Evolutionary conservation across 2,888 invertebrate species (phyloP).

Genomic region (Agonopterix heracliana): DNA sequence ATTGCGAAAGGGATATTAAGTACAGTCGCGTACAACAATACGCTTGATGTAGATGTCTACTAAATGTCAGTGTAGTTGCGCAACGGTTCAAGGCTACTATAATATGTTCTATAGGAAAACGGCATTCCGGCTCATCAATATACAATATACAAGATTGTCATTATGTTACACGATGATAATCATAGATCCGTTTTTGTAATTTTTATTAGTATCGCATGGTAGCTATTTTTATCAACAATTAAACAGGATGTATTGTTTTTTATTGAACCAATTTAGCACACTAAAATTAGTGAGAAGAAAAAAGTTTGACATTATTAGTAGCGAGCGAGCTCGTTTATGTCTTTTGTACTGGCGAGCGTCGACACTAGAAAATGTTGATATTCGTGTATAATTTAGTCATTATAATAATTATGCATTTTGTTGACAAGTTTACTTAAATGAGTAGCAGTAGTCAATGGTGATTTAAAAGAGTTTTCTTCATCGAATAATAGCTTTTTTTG

Average conservation of each 20-base stretch:
- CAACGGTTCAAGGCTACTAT: constrained; percentile 63
- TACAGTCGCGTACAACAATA: constrained; percentile 17
- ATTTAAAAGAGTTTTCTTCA: too few relatives aligned
- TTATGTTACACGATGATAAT: constrained; percentile 21
- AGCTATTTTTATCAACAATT: constrained; percentile 23
- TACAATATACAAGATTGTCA: constrained; percentile 24
- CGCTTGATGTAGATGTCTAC: constrained; percentile 31
- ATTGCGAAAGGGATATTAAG: constrained; percentile 37
- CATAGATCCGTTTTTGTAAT: constrained; percentile 20
- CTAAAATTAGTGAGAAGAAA: too few relatives aligned
- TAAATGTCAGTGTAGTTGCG: constrained; percentile 48
- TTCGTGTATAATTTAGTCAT: too few relatives aligned
- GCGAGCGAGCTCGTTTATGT: too few relatives aligned
- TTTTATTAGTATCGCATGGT: constrained; percentile 11
- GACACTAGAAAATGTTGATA: too few relatives aligned
- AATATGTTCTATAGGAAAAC: constrained; percentile 29
- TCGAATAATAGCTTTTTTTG: too few relatives aligned
- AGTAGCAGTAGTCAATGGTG: too few relatives aligned
- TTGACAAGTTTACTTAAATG: too few relatives aligned
- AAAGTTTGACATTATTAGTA: too few relatives aligned
- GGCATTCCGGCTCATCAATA: constrained; percentile 35
- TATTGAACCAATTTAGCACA: neutral
- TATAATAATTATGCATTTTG: too few relatives aligned
- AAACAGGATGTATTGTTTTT: constrained; percentile 16
- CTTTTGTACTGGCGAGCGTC: too few relatives aligned